These are phyloP conservation scores for Mesoligia furuncula DNA, from an alignment of 2,888 invertebrate genomes.

Conservation along the genomic window DNA sequence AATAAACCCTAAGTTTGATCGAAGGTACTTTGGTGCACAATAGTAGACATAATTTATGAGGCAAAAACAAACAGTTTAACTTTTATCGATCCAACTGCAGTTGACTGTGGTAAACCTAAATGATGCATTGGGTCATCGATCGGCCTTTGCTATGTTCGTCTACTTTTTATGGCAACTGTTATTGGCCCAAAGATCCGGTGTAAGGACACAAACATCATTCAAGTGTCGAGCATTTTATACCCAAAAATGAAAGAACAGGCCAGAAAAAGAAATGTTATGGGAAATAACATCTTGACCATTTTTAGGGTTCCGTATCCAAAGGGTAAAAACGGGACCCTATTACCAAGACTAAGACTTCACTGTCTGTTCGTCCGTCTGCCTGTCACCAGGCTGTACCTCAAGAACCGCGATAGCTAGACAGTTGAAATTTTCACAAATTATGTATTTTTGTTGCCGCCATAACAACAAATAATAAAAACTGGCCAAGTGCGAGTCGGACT, in stretches of 20 bases:
- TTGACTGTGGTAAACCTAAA: constrained; percentile 45
- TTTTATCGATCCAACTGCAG: constrained; percentile 41
- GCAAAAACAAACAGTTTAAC: constrained; percentile 34
- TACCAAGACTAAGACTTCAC: too few species aligned
- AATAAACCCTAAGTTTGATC: constrained; percentile 22
- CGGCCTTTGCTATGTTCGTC: constrained; percentile 24
- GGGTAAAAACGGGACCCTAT: too few species aligned
- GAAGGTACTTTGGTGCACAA: constrained; percentile 7
- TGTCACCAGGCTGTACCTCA: too few species aligned
- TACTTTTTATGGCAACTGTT: constrained; percentile 12
- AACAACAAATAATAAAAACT: too few species aligned
- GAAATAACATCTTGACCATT: too few species aligned
- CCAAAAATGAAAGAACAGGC: not conserved
- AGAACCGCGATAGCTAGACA: too few species aligned
- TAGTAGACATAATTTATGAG: constrained; percentile 26
- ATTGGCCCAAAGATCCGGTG: constrained; percentile 18
- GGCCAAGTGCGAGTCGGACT: too few species aligned
- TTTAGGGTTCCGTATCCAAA: too few species aligned
- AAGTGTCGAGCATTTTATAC: not conserved
- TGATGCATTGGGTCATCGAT: constrained; percentile 41
- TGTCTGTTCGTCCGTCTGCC: too few species aligned
- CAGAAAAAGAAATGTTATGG: not conserved
- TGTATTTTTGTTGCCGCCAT: too few species aligned
- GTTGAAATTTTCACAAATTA: too few species aligned
- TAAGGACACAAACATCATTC: not conserved